Conservation (phyloP, 2,113 vertebrate species). For the Ploceus nigricollis region DNA sequence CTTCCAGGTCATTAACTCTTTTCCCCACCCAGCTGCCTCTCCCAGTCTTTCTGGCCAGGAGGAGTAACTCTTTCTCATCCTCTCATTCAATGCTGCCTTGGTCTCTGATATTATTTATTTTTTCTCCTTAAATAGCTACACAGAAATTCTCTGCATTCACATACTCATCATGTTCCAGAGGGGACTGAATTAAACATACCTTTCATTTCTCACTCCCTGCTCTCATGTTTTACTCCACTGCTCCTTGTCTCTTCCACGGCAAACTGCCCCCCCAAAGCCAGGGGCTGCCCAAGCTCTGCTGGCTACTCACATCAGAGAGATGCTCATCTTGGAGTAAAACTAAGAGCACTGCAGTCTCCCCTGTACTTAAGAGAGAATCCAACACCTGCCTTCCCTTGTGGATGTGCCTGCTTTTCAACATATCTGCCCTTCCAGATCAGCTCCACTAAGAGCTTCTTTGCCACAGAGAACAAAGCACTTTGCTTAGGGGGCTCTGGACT, state of each 20-base stretch:
- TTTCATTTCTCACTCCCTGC: neutral
- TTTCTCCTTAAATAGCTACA: neutral
- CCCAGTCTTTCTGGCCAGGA: conserved; percentile 35
- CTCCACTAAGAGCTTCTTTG: neutral
- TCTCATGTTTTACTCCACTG: neutral
- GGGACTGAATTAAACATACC: neutral
- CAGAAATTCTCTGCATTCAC: neutral
- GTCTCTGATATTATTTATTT: neutral
- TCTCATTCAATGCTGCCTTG: neutral
- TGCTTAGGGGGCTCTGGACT: neutral
- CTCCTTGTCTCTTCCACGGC: neutral
- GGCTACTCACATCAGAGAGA: neutral
- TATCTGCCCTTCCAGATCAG: neutral
- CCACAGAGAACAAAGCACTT: conserved; percentile 2
- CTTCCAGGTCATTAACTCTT: conserved; percentile 60
- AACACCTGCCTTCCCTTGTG: neutral
- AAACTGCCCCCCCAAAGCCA: neutral
- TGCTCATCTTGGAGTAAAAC: neutral
- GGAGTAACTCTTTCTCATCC: conserved; percentile 30
- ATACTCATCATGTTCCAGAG: neutral
- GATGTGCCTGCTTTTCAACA: neutral
- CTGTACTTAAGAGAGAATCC: neutral
- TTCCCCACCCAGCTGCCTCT: conserved; percentile 44
- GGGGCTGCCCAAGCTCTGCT: neutral
- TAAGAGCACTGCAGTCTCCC: neutral